Percentiles rank a stretch among this genome's conserved stretches.
Conservation (phyloP, 2,797 vertebrate genomes). For the Buphagus erythrorhynchus region DNA sequence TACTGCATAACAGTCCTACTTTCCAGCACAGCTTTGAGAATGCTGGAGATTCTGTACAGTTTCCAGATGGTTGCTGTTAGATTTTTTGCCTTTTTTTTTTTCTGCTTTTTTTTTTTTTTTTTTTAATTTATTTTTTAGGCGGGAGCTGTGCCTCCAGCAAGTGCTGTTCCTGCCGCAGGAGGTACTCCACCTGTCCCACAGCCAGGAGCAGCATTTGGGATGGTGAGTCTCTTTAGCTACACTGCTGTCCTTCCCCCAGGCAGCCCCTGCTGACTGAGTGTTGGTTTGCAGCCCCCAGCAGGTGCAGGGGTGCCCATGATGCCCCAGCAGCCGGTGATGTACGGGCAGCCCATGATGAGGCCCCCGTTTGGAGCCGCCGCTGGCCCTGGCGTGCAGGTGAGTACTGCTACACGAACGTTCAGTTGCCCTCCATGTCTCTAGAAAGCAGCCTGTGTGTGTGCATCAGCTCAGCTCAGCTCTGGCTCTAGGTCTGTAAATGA, state of each 20-base stretch:
- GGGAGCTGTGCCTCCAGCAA: conserved; percentile 80
- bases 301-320: conserved; percentile 91
- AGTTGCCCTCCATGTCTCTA: background rate
- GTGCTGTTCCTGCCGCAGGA: conserved; percentile 70
- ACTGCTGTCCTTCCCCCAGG: background rate
- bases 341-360: conserved; percentile 94
- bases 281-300: conserved; percentile 80
- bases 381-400: conserved; percentile 88
- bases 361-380: conserved; percentile 86
- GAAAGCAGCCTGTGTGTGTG: background rate
- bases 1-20: background rate
- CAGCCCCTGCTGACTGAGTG: background rate
- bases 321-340: conserved; percentile 88
- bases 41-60: background rate
- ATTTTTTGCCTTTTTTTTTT: background rate
- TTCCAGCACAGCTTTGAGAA: background rate
- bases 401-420: background rate
- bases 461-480: background rate
- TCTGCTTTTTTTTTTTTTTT: rapidly evolving
- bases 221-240: conserved; percentile 80
- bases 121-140: conserved; percentile 34
- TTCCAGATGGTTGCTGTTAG: background rate
- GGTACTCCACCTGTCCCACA: conserved; percentile 78
- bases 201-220: conserved; percentile 86
- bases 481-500: background rate